Conservation (phyloP, 2,888 invertebrate genomes). For the Amaurobius ferox region DNA sequence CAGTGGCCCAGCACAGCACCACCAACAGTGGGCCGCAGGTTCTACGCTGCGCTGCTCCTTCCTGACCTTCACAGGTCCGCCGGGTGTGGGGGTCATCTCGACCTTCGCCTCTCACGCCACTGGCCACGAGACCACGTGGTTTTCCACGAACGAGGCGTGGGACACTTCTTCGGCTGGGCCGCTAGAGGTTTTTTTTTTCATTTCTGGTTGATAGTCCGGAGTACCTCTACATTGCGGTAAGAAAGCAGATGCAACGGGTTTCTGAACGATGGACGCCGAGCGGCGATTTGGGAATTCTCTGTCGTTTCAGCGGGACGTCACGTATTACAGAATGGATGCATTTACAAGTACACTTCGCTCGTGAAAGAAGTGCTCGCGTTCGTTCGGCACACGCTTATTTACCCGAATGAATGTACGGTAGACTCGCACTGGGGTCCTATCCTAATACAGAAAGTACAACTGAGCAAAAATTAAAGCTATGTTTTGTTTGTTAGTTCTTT, state of each 20-base stretch:
- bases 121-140: slow-evolving; percentile 50
- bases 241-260: not conserved
- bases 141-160: slow-evolving; percentile 64
- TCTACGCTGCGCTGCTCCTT: not conserved
- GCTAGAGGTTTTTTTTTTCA: not conserved
- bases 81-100: slow-evolving; percentile 63
- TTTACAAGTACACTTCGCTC: too few species aligned
- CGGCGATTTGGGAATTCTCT: too few species aligned
- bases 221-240: slow-evolving; percentile 12
- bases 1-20: slow-evolving; percentile 43
- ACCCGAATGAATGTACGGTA: too few species aligned
- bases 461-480: too few species aligned
- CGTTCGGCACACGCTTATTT: too few species aligned
- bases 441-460: too few species aligned
- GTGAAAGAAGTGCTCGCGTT: too few species aligned
- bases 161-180: slow-evolving; percentile 31
- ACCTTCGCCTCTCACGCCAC: slow-evolving; percentile 65
- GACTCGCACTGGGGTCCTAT: too few species aligned
- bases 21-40: slow-evolving; percentile 34
- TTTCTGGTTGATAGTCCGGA: not conserved
- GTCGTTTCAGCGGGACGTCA: too few species aligned
- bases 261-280: too few species aligned
- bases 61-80: slow-evolving; percentile 48
- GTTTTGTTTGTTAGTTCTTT: too few species aligned
- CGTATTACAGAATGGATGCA: too few species aligned